Base-by-base conservation (phyloP, 2,797 vertebrate species). In the Neomorphus geoffroyi region DNA sequence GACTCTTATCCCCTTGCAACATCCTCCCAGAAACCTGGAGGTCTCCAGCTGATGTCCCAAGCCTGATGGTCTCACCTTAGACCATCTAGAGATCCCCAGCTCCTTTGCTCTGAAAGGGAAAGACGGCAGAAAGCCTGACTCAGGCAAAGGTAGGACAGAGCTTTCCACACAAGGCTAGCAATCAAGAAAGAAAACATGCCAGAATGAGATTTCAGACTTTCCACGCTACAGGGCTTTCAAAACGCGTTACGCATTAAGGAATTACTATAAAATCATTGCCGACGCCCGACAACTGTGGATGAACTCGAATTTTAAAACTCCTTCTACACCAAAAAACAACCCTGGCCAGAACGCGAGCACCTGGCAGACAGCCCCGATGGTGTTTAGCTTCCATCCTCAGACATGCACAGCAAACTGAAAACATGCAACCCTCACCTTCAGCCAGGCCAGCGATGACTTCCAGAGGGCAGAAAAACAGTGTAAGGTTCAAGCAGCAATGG, bases 131-230 rank as follows among this genome's bases (percentile, higher is more conserved):
- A 88, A 84, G 45, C 83, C 84, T 61, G 69, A 73, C 67, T 69
- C 7, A 4, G 39, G 53, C 84, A 67, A 72, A 88, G 75, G 74
- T 16, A 81, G 66, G 90, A 89, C 62, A 85, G 57, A 90, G 82
- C 65, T 69, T 88, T 93, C 85, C 80, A 88, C 67, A 58, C 60
- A 32, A 90, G 73, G 67, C 43, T 89, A 70, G 86, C 86, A 93
- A 93, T 95, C 78, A 96, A 90, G 82, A 64, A 91, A 65, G 80
- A 80, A 94, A 92, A 88, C 77, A 86, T 7, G 78, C 92, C 94
- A 91, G 91, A 88, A 66, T 64, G 86, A 69, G 71, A 89, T 87
- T 96, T 95, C 84, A 94, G 91, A 93, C 90, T 96, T 96, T 96
- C 91, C 94, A 94, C 60, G 73, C 91, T 92, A 92, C 77, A 50